Conservation (phyloP, 2,113 vertebrate species). For the Rhynchomys soricoides region DNA sequence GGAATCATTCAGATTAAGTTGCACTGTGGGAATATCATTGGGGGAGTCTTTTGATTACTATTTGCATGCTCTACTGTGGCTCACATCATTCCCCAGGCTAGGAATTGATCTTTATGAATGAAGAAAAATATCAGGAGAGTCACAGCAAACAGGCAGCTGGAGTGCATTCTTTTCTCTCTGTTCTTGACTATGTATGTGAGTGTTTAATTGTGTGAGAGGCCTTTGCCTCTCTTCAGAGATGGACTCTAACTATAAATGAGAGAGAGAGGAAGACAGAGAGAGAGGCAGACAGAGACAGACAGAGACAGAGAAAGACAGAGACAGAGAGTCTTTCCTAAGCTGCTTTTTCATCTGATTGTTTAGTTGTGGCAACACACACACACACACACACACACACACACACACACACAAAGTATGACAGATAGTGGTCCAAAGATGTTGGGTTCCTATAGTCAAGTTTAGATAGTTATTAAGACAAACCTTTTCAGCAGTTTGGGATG, state of each 20-base stretch:
- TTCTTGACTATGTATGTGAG: neutral
- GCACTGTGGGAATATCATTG: neutral
- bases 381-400: neutral
- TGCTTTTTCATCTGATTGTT: neutral
- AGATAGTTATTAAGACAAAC: neutral
- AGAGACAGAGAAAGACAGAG: neutral
- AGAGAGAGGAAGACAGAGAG: no score
- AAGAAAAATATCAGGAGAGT: neutral
- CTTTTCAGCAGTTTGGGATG: neutral
- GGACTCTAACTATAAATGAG: neutral
- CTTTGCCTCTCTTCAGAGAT: neutral
- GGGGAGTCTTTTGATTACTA: neutral
- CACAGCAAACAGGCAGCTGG: neutral
- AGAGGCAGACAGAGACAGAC: no score
- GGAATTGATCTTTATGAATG: no score
- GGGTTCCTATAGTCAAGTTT: neutral
- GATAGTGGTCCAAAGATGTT: neutral
- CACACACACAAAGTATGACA: neutral
- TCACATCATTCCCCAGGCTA: neutral
- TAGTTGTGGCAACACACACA: neutral
- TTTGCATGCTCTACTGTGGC: no score
- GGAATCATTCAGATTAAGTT: neutral
- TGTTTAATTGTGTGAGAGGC: no score
- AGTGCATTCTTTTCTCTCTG: neutral
- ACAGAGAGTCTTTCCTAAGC: neutral